Evolutionary conservation across 2,797 vertebrate species (phyloP).

Genomic region (Sciurus vulgaris): DNA sequence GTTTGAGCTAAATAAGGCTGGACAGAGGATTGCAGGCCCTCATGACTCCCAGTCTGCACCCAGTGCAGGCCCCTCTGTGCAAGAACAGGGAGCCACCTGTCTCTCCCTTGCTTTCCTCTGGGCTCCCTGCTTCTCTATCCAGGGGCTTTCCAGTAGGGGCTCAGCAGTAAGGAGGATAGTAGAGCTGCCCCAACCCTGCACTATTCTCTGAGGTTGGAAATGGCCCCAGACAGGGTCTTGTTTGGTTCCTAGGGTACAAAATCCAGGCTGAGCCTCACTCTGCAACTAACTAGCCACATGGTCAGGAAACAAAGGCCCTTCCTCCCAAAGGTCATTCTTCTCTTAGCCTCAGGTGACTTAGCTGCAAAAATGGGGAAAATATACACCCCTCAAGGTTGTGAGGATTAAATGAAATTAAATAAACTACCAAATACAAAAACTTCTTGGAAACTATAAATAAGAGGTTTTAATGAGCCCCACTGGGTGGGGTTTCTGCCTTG

Average conservation of each 20-base stretch:
- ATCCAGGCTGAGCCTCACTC: background rate
- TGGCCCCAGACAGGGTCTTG: no score
- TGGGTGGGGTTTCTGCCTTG: background rate
- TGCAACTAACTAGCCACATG: background rate
- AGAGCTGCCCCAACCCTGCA: background rate
- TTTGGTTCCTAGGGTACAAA: no score
- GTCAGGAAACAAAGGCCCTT: background rate
- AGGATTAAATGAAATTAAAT: slow-evolving; percentile 24
- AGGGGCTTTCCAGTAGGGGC: background rate
- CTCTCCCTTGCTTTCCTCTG: background rate
- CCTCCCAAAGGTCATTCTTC: background rate
- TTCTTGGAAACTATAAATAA: background rate
- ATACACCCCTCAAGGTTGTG: background rate
- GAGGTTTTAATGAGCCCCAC: background rate
- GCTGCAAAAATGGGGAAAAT: background rate
- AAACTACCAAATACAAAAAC: background rate
- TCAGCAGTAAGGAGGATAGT: background rate
- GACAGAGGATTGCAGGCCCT: background rate
- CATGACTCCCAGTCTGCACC: background rate
- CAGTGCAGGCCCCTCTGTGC: background rate
- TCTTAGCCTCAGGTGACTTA: background rate
- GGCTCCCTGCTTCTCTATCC: background rate
- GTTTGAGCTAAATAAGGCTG: background rate
- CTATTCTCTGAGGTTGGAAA: no score
- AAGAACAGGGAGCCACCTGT: background rate